Base-by-base conservation (phyloP, 2,113 vertebrate species). In the Oncorhynchus tshawytscha region DNA sequence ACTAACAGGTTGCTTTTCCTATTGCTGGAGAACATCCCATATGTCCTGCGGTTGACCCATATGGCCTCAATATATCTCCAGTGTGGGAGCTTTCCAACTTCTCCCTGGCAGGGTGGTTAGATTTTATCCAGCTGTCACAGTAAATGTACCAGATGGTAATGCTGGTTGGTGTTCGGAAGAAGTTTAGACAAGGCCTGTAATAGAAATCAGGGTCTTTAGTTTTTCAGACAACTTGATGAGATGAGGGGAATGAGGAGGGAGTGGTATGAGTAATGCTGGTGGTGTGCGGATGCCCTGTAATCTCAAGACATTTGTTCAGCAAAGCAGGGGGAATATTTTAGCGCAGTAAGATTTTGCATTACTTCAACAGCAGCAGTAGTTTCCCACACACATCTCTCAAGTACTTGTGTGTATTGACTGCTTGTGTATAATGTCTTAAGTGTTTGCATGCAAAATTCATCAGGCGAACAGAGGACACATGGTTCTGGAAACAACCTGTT, bases 281-380 rank as follows among this genome's bases (percentile, higher is more conserved):
- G n/a, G n/a, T 67, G 54, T 31, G 2, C 6, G 4, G 16, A 18
- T 62, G 59, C 59, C 20, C 77, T 70, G 48, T 22, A 72, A 9
- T 27, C 34, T 45, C 9, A 45, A 45, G 39, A 45, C 39, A 11
- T 45, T 9, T 64, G n/a, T 71, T 69, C 16, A 67, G 57, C 29
- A 16, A 22, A 78, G 24, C 64, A 72, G 31, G 5, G 45, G 45
- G 22, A 45, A n/a, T 48, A 16, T 31, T 29, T 9, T 11, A 13
- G 15, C 16, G 51, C 13, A 51, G 24, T 78, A 79, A 86, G 75
- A 83, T 79, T n/a, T 20, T 73, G 22, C 29, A 51, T 54, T 73
- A 77, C 74, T 31, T 73, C 67, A 76, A 11, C 27, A 20, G 71
- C 34, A 3, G 62, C 68, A 84, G 77, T 54, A 54, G 51, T 54